Conservation (phyloP, 2,113 vertebrate genomes). For the Etheostoma spectabile region DNA sequence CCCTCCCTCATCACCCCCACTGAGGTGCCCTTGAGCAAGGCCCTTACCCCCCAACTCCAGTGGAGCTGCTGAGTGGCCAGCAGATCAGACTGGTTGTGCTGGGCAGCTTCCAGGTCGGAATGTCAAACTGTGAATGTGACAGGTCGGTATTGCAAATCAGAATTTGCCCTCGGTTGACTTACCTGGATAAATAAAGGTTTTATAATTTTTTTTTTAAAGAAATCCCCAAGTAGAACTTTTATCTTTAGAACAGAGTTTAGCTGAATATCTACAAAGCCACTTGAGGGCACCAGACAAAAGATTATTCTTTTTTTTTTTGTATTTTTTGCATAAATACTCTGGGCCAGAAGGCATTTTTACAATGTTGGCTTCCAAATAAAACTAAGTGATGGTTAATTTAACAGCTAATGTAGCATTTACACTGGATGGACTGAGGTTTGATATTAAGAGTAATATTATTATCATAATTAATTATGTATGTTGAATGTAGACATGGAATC, state of each 20-base stretch:
- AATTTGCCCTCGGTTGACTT: too few relatives aligned
- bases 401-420: neutral
- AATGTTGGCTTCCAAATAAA: neutral
- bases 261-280: slow-evolving; percentile 27
- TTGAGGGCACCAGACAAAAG: slow-evolving; percentile 39
- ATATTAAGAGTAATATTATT: neutral
- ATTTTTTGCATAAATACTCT: neutral
- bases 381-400: neutral
- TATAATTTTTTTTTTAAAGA: too few relatives aligned
- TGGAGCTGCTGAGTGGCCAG: too few relatives aligned
- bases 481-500: neutral
- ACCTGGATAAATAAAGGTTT: too few relatives aligned
- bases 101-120: too few relatives aligned
- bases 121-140: too few relatives aligned
- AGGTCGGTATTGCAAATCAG: too few relatives aligned
- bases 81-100: too few relatives aligned
- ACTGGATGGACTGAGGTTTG: slow-evolving; percentile 14
- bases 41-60: too few relatives aligned
- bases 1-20: too few relatives aligned
- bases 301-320: neutral
- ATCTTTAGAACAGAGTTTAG: slow-evolving; percentile 1
- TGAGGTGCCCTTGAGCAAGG: too few relatives aligned
- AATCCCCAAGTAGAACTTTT: too few relatives aligned
- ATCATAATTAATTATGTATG: neutral
- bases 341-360: neutral